phyloP scores from a whole-genome alignment of 2,113 vertebrate species.

The Oreotrochilus melanogaster region DNA sequence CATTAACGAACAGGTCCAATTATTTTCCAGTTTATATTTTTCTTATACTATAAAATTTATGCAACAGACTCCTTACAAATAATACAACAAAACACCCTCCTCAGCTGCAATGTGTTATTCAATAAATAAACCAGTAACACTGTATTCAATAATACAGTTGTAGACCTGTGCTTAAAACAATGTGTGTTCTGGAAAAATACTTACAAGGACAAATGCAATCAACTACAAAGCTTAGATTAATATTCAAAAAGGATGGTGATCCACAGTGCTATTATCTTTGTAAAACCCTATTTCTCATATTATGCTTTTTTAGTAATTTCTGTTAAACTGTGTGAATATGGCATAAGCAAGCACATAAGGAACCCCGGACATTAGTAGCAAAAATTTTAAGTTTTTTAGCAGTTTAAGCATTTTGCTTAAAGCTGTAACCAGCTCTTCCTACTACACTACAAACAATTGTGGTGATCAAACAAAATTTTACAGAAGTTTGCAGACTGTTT shows the following conservation, averaged over 20 bases:
- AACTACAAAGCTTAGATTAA: background rate
- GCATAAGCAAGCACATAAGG: background rate
- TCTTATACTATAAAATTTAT: background rate
- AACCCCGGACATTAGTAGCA: background rate
- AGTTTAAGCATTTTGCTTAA: background rate
- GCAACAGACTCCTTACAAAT: background rate
- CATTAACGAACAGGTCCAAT: background rate
- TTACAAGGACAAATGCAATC: background rate
- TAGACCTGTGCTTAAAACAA: background rate
- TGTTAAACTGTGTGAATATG: background rate
- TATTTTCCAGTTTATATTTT: background rate
- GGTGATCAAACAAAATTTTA: background rate
- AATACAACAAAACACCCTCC: background rate
- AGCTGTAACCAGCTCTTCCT: fast-evolving
- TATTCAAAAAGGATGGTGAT: background rate
- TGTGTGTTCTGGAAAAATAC: background rate
- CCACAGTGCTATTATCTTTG: background rate
- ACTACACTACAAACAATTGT: background rate
- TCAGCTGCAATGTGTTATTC: background rate
- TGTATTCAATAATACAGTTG: no score
- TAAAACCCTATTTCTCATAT: background rate
- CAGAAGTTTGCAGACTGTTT: background rate
- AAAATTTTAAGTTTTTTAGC: background rate
- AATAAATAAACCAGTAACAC: background rate
- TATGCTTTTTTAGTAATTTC: background rate